These are phyloP conservation scores for Stegophylla sp. DNA, from an alignment of 2,888 invertebrate genomes.

Conservation along the genomic window DNA sequence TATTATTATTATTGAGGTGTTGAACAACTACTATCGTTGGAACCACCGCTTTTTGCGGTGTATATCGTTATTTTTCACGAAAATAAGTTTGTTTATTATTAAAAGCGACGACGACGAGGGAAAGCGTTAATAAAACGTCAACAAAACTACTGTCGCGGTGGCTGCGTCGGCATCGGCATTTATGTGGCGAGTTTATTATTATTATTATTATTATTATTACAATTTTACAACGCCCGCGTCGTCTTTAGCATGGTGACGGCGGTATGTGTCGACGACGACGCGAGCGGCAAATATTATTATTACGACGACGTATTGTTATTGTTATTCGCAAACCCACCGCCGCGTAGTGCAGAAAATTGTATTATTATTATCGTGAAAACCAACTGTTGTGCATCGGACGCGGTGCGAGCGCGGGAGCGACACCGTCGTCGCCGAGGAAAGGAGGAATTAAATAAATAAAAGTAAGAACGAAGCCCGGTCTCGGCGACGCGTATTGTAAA, in stretches of 20 bases:
- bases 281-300: slow-evolving; percentile 43
- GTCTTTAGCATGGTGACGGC: background rate
- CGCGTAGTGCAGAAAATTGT: slow-evolving; percentile 25
- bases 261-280: slow-evolving; percentile 5
- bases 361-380: slow-evolving; percentile 42
- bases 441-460: background rate
- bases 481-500: slow-evolving; percentile 19
- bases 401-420: background rate
- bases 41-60: background rate
- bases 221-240: slow-evolving; percentile 18
- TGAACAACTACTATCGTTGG: background rate
- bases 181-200: slow-evolving; percentile 34
- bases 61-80: slow-evolving; percentile 1
- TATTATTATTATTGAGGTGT: slow-evolving; percentile 8
- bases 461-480: background rate
- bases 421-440: background rate
- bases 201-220: slow-evolving; percentile 39
- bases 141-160: slow-evolving; percentile 19
- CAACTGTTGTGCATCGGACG: slow-evolving; percentile 24
- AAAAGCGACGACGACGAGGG: slow-evolving; percentile 7
- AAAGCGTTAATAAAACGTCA: slow-evolving; percentile 50
- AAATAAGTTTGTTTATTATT: slow-evolving; percentile 44
- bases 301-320: slow-evolving; percentile 46
- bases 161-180: no score
- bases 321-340: slow-evolving; percentile 18